A percentile compares a stretch with the other conserved stretches of the same genome.
Evolutionary conservation across 2,888 invertebrate genomes (phyloP).

Genomic region (Tiliacea citrago): DNA sequence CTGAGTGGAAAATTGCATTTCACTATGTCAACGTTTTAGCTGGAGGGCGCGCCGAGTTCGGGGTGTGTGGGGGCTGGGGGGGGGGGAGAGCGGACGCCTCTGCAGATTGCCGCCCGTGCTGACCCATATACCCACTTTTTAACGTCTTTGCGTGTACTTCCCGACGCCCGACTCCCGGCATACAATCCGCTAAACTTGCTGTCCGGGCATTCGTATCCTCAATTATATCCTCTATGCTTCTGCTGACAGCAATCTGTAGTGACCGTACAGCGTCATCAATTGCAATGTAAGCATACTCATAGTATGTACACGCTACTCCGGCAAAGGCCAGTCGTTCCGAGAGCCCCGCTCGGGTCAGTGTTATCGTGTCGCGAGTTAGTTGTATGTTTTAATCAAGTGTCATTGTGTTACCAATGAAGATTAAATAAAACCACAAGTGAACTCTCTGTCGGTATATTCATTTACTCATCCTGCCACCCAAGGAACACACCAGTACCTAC

Average conservation of each 20-base stretch:
- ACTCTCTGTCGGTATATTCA: too few relatives aligned
- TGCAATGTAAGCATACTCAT: too few relatives aligned
- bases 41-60: conserved; percentile 6
- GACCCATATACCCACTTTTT: conserved; percentile 67
- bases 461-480: too few relatives aligned
- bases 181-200: not conserved
- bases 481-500: too few relatives aligned
- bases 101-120: conserved; percentile 58
- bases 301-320: too few relatives aligned
- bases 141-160: conserved; percentile 56
- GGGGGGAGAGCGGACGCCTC: conserved; percentile 37
- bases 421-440: too few relatives aligned
- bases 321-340: too few relatives aligned
- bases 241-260: not conserved
- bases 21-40: conserved; percentile 68
- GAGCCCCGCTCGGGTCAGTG: too few relatives aligned
- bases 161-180: conserved; percentile 10
- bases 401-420: too few relatives aligned
- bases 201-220: conserved; percentile 6
- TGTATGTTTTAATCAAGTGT: too few relatives aligned
- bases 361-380: too few relatives aligned
- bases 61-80: not conserved
- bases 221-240: not conserved
- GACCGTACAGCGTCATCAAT: too few relatives aligned
- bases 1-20: conserved; percentile 74